Percentiles rank a stretch among this genome's conserved stretches.
phyloP scores from a whole-genome alignment of 2,113 vertebrate genomes.

The Octodon degus region DNA sequence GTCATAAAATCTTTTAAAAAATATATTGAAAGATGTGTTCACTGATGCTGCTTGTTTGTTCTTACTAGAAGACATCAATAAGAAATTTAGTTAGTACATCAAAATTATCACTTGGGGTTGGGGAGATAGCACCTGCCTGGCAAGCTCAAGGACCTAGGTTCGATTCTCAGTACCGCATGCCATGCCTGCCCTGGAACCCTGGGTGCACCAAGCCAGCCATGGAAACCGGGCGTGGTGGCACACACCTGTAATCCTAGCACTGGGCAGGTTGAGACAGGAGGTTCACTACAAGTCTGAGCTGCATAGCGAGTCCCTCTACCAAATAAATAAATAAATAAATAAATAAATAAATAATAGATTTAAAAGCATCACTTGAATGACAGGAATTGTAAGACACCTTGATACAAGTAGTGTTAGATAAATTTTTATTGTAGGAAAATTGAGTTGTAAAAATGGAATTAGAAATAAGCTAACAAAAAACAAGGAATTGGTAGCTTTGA shows the following conservation, averaged over 20 bases:
- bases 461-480: background rate
- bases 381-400: background rate
- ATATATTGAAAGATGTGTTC: background rate
- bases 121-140: too few relatives aligned
- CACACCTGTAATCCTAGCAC: too few relatives aligned
- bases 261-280: too few relatives aligned
- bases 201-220: too few relatives aligned
- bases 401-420: background rate
- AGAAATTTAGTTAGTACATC: background rate
- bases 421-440: background rate
- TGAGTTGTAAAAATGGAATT: background rate
- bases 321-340: too few relatives aligned
- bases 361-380: background rate
- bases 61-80: background rate
- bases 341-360: too few relatives aligned
- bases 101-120: background rate
- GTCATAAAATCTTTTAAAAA: background rate
- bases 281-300: too few relatives aligned
- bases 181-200: too few relatives aligned
- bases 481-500: background rate
- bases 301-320: too few relatives aligned
- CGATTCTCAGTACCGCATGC: too few relatives aligned
- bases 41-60: background rate
- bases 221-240: too few relatives aligned
- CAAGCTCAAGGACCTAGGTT: too few relatives aligned